Evolutionary conservation across 2,888 invertebrate species (phyloP).

Genomic region (Drosophila barbarae): DNA sequence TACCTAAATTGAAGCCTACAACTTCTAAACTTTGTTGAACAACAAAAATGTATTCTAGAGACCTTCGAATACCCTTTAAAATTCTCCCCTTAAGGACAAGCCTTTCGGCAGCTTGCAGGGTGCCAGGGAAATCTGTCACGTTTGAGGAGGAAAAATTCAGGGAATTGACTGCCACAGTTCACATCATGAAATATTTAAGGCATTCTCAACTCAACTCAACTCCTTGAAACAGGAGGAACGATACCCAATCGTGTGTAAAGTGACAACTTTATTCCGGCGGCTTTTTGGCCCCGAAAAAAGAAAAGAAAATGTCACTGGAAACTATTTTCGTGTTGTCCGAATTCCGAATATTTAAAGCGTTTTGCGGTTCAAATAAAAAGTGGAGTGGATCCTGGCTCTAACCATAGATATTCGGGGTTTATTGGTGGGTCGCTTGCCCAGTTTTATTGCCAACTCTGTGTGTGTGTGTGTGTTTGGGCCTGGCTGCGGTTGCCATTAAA

Average conservation of each 20-base stretch:
- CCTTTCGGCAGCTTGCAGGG: not conserved
- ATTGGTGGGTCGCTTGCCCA: conserved; percentile 48
- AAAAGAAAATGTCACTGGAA: conserved; percentile 11
- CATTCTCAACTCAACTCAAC: conserved; percentile 24
- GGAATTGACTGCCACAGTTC: conserved; percentile 53
- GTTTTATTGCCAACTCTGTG: conserved; percentile 39
- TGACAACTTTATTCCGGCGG: conserved; percentile 58
- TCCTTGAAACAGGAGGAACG: conserved; percentile 27
- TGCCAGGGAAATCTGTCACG: conserved; percentile 10
- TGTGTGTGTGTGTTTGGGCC: conserved; percentile 54
- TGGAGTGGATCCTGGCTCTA: conserved; percentile 6
- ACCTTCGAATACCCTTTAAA: conserved; percentile 1
- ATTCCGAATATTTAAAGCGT: conserved; percentile 52
- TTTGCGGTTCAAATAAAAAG: conserved; percentile 38
- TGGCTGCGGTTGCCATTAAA: conserved; percentile 61
- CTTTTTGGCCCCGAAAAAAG: conserved; percentile 14
- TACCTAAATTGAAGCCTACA: conserved; percentile 52
- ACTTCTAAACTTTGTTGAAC: conserved; percentile 1
- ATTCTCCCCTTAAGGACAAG: accelerated
- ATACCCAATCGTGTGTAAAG: conserved; percentile 60
- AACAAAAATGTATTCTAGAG: not conserved
- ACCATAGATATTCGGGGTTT: conserved; percentile 49
- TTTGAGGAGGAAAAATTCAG: conserved; percentile 8
- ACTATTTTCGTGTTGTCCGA: conserved; percentile 28
- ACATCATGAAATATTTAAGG: conserved; percentile 69